Conservation (phyloP, 2,113 vertebrate species). For the Phaethon lepturus region DNA sequence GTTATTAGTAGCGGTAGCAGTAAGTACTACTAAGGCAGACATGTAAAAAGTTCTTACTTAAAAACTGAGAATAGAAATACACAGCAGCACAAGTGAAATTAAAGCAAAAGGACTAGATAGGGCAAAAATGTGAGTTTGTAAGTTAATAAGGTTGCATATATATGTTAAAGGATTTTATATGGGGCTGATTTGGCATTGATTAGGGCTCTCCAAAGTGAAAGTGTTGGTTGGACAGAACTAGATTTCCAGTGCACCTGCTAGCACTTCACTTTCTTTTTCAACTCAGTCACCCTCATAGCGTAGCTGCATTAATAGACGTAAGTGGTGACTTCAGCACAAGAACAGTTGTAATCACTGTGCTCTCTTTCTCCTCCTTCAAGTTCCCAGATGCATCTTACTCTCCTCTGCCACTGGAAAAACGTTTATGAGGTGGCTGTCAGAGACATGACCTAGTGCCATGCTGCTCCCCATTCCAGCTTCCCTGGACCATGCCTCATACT, state of each 20-base stretch:
- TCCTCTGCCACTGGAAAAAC: neutral
- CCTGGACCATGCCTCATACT: neutral
- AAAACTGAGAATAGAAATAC: neutral
- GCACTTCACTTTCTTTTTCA: neutral
- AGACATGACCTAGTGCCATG: neutral
- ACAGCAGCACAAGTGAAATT: neutral
- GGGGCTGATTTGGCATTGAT: neutral
- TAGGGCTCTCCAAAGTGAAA: neutral
- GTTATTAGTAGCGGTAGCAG: neutral
- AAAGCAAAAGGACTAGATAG: neutral
- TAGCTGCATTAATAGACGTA: neutral
- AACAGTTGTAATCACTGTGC: neutral
- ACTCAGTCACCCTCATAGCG: neutral
- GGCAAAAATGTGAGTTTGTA: neutral
- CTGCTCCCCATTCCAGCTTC: neutral
- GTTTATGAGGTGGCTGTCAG: neutral
- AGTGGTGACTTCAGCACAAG: neutral
- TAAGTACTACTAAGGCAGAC: neutral
- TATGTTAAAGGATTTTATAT: neutral
- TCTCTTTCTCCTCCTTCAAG: neutral
- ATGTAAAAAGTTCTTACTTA: neutral
- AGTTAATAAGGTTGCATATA: neutral
- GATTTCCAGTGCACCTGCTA: neutral
- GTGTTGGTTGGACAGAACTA: neutral
- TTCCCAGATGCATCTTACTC: neutral